Evolutionary conservation across 2,797 vertebrate species (phyloP).

Genomic region (Clamator glandarius): DNA sequence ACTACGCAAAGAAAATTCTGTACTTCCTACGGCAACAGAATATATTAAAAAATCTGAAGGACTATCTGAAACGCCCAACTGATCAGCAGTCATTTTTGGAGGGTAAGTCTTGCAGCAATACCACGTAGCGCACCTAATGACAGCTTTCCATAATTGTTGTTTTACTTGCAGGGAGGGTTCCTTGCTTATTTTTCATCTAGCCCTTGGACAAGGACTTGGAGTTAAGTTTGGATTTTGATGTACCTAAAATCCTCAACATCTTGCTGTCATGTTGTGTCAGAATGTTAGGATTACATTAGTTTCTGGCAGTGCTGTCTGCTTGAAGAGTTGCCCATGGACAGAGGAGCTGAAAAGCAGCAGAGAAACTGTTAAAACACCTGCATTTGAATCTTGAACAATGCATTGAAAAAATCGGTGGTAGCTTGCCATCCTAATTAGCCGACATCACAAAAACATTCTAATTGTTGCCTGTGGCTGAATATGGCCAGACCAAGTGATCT

Average conservation of each 20-base stretch:
- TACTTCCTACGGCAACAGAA: constrained; percentile 97
- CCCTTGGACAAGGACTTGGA: background rate
- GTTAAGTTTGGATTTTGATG: background rate
- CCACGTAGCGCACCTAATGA: accelerated
- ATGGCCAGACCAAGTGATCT: background rate
- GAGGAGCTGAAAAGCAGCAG: background rate
- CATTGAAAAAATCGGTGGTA: background rate
- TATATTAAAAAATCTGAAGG: constrained; percentile 90
- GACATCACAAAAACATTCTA: background rate
- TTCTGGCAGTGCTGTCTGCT: background rate
- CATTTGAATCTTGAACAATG: background rate
- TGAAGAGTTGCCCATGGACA: background rate
- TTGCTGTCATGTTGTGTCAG: background rate
- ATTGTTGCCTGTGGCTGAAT: background rate
- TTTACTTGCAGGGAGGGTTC: background rate
- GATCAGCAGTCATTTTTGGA: constrained; percentile 89
- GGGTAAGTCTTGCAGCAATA: constrained; percentile 76
- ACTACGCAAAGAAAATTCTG: constrained; percentile 98
- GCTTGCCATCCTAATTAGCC: background rate
- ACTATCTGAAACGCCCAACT: constrained; percentile 86
- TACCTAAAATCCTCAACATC: background rate
- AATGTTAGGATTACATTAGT: background rate
- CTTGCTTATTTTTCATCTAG: background rate
- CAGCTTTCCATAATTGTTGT: background rate
- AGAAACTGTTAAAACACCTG: background rate